These are phyloP conservation scores for Labeo catla DNA, from an alignment of 2,113 vertebrate species.

Conservation along the genomic window DNA sequence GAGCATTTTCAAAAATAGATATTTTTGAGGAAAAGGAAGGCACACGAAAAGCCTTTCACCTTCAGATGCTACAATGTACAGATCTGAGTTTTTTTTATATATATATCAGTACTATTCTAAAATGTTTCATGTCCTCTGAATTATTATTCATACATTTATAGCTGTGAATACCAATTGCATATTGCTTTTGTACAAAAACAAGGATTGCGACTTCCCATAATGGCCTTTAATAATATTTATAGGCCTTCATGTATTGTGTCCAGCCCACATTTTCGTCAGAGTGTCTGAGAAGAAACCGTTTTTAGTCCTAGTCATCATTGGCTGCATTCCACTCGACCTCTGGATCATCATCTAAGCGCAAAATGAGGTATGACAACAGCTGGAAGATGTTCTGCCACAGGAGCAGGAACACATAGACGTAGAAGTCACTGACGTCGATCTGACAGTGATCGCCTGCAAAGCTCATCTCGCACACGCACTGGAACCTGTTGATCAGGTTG, in stretches of 20 bases:
- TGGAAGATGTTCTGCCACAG: constrained; percentile 94
- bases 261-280: neutral
- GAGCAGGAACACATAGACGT: constrained; percentile 85
- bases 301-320: constrained; percentile 38
- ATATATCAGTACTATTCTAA: constrained; percentile 48
- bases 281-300: neutral
- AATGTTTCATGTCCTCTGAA: neutral
- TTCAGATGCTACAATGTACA: neutral
- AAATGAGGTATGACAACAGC: constrained; percentile 86
- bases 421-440: constrained; percentile 88
- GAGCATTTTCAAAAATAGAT: neutral
- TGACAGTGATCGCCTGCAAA: constrained; percentile 84
- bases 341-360: constrained; percentile 86
- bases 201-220: neutral
- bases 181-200: neutral
- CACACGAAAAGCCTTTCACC: constrained; percentile 59
- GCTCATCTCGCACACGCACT: constrained; percentile 84
- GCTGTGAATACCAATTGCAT: neutral
- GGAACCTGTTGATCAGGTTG: constrained; percentile 81
- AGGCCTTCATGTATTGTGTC: neutral
- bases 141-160: neutral
- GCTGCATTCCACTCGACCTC: constrained; percentile 83
- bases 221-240: neutral
- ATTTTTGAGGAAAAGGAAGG: constrained; percentile 57
- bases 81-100: neutral